These are phyloP conservation scores for Lithophane semibrunnea DNA, from an alignment of 2,888 invertebrate species.

Conservation along the genomic window DNA sequence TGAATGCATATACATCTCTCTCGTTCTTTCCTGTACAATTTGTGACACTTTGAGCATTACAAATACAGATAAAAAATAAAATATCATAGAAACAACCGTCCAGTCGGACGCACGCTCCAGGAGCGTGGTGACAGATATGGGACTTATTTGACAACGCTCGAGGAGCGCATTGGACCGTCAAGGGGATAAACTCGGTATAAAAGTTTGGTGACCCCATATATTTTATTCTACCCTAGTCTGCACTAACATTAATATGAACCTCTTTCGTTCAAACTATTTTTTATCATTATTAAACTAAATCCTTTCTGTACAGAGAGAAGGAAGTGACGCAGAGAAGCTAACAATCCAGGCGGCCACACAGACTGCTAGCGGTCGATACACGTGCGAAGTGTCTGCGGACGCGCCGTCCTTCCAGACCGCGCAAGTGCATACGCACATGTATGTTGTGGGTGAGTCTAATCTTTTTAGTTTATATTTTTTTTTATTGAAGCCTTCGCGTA, in stretches of 20 bases:
- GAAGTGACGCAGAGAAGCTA: constrained; percentile 88
- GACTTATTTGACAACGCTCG: no score
- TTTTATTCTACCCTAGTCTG: not conserved
- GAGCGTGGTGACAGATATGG: no score
- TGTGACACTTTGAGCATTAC: no score
- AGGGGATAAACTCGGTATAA: no score
- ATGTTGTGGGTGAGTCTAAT: constrained; percentile 92
- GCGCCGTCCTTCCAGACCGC: constrained; percentile 93
- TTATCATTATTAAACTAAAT: not conserved
- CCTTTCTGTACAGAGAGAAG: constrained; percentile 65
- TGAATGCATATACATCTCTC: no score
- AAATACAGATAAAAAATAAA: no score
- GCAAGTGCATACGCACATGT: constrained; percentile 92
- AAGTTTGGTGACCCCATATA: no score
- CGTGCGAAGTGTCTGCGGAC: constrained; percentile 94
- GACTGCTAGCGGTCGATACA: constrained; percentile 92
- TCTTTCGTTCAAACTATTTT: not conserved
- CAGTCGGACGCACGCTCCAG: no score
- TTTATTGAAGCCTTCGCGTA: not conserved
- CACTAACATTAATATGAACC: not conserved
- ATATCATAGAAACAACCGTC: no score
- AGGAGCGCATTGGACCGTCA: no score
- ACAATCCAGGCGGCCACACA: constrained; percentile 92
- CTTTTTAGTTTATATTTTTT: not conserved
- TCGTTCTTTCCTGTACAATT: no score